Percentiles rank a stretch among this genome's conserved stretches.
phyloP scores from a whole-genome alignment of 2,797 vertebrate genomes.

The Chaetophractus vellerosus region DNA sequence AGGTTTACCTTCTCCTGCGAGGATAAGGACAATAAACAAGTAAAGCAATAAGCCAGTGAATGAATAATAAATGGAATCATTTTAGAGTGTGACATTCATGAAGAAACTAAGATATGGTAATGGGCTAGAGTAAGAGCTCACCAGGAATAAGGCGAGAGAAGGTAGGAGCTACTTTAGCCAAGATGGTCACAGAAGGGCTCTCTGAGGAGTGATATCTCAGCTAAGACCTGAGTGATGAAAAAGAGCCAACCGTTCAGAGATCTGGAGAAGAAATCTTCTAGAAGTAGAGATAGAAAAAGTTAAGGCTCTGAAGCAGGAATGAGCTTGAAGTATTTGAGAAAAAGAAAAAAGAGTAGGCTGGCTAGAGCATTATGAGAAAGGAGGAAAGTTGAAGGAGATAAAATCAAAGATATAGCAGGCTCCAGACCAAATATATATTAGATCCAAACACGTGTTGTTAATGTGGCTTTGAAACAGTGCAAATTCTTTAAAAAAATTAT shows the following conservation, averaged over 20 bases:
- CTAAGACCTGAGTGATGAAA: not conserved
- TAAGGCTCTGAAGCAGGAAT: not conserved
- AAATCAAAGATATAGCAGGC: not conserved
- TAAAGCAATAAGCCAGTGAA: not conserved
- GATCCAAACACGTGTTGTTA: not conserved
- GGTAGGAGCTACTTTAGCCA: not conserved
- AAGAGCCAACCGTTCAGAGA: not conserved
- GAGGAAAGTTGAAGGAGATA: not conserved
- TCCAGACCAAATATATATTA: not conserved
- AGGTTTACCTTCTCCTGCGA: not conserved
- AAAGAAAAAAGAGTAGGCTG: not conserved
- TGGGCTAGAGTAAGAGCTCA: not conserved
- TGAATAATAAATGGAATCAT: not conserved
- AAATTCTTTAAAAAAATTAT: not conserved
- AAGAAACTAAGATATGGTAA: not conserved
- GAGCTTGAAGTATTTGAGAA: not conserved
- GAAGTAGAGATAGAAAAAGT: not conserved
- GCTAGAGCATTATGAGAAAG: not conserved
- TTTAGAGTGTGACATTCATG: not conserved
- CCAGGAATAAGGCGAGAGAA: not conserved
- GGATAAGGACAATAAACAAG: not conserved
- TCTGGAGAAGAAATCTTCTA: not conserved
- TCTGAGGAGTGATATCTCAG: not conserved
- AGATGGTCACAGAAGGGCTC: not conserved
- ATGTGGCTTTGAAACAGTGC: not conserved